Base-by-base conservation (phyloP, 1,140 invertebrate genomes). In the Saccostrea cuccullata region DNA sequence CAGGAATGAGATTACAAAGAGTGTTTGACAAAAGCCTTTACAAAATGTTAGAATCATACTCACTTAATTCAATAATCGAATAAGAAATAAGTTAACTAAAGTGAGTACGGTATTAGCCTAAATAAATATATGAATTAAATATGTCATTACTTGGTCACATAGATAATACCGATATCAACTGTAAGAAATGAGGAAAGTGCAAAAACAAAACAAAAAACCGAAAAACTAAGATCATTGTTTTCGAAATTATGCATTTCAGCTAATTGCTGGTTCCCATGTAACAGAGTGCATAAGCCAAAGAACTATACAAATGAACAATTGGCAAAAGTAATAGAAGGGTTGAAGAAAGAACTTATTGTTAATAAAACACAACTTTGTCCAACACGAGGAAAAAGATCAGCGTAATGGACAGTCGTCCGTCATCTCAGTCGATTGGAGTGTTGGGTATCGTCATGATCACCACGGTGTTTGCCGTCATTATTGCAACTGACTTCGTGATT, bases 321-420 rank as follows among this genome's bases (percentile, higher is more conserved):
- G 4, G 20, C 40, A n/a, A 56, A 55, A 26, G 26, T 40, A 47
- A 84, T 84, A 47, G 40, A 55, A 47, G 47, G 55, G 20, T 58
- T 55, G 30, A 56, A 23, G 40, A 84, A 84, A 56, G 83, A 55
- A n/a, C 83, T 84, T 13, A 15, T 15, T 11, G 11, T 84, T 17
- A 56, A 84, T 26, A 55, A 15, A 40, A 26, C 23, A 55, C n/a
- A 84, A 26, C 83, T 84, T 12, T 84, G n/a, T 84, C 83, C 3
- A 55, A 30, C 20, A 47, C 55, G 9, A 84, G 83, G 26, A 84
- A 84, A 40, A 84, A 84, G 55, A 84, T 84, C 6, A 55, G 40
- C 20, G 83, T 56, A 15, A 55, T 0, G 40, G 83, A 84, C 83
- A 56, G 55, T 20, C 36, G 83, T 15, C 83, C 83, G 5, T 84